phyloP scores from a whole-genome alignment of 2,888 invertebrate genomes.

The Pseudolycoriella hygida region DNA sequence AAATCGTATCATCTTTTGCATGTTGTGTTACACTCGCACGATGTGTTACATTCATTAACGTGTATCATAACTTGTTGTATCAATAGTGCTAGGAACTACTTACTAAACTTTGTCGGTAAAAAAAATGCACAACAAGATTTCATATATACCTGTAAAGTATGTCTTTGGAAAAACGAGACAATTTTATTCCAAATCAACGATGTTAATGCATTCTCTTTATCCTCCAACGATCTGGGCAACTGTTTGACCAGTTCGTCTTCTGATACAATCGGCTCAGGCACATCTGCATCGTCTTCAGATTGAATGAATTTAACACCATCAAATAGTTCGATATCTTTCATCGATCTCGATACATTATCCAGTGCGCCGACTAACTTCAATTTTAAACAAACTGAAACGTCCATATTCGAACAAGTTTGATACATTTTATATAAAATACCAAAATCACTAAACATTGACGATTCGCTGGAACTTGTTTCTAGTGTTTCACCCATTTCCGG shows the following conservation, averaged over 20 bases:
- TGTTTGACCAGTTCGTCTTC: slow-evolving; percentile 51
- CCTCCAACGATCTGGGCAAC: slow-evolving; percentile 54
- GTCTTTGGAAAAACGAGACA: slow-evolving; percentile 55
- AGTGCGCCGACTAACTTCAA: slow-evolving; percentile 59
- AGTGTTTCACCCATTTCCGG: background rate
- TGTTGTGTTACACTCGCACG: too few species aligned
- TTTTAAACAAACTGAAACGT: slow-evolving; percentile 57
- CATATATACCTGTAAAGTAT: slow-evolving; percentile 67
- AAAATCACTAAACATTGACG: slow-evolving; percentile 41
- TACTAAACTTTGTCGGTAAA: too few species aligned
- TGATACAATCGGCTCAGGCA: slow-evolving; percentile 22
- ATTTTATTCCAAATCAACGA: slow-evolving; percentile 57
- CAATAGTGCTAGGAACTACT: too few species aligned
- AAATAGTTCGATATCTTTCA: slow-evolving; percentile 43
- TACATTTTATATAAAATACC: slow-evolving; percentile 61
- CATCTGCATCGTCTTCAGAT: slow-evolving; percentile 28
- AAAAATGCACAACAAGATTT: too few species aligned
- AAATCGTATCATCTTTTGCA: too few species aligned
- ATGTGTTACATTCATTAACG: too few species aligned
- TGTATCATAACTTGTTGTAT: too few species aligned
- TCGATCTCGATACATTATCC: slow-evolving; percentile 48
- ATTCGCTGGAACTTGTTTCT: slow-evolving; percentile 3
- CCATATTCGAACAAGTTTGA: slow-evolving; percentile 57
- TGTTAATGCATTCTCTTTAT: slow-evolving; percentile 52
- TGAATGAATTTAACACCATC: slow-evolving; percentile 62